Evolutionary conservation across 2,113 vertebrate genomes (phyloP), one percentile per base, ranked within the genome.

Genomic region (Datnioides undecimradiatus): DNA sequence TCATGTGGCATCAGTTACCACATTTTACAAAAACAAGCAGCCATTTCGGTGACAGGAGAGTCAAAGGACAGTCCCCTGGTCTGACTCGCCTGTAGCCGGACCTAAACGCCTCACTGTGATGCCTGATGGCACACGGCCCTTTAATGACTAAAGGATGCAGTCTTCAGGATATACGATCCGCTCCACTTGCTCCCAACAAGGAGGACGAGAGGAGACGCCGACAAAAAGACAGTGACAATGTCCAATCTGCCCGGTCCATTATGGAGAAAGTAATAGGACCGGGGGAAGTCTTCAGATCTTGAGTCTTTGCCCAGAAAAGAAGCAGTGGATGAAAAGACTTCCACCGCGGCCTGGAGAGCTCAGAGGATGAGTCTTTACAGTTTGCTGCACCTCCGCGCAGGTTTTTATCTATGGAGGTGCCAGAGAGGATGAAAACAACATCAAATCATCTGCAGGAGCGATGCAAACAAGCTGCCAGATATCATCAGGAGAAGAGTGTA

Each of bases 381-480:
- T 74, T 78, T 78, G 74, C 71, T 54, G 64, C 70, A 29, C 62
- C 71, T 67, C 75, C 19, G 8, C 36, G 6, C 31, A 19, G 27
- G 78, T 82, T 88, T 82, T 88, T 85, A 82, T 86, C 78, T 75
- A 59, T 23, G 66, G 66, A 79, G 79, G 36, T 79, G 86, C 51
- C 82, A 72, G 21, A 36, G 40, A 21, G 46, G 85, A 87, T 72
- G 76, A 84, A 77, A 84, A 67, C 68, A 46, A 52, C 69, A 43
- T 81, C 57, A 80, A 65, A 85, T 88, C 91, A 79, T 31, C 8
- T 40, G 55, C 70, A 58, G 49, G 49, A 66, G 68, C 69, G 80
- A 85, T 69, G 85, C 66, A 88, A 91, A 87, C 75, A 81, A 88
- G 63, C 76, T 69, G 80, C 75, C 73, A 63, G 85, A 76, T 64